Conservation (phyloP, 1,140 invertebrate genomes). For the Papilio helenus region DNA sequence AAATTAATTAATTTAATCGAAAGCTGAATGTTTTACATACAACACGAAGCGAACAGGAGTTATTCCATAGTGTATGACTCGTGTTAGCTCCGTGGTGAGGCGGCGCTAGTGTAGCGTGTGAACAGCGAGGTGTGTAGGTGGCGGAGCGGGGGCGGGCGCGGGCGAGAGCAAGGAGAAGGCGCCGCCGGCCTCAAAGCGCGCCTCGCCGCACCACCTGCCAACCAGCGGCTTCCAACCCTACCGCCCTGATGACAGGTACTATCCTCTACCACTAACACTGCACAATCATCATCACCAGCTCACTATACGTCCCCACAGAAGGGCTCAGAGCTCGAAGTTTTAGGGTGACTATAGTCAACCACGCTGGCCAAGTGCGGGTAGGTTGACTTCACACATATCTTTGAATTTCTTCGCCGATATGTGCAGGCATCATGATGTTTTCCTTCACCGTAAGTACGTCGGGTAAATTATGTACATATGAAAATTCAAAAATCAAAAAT, state of each 20-base stretch:
- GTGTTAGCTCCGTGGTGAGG: conserved; percentile 37
- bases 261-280: background rate
- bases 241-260: conserved; percentile 78
- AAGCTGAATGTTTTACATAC: conserved; percentile 20
- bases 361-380: no score
- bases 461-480: no score
- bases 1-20: no score
- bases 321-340: no score
- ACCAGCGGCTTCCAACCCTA: conserved; percentile 81
- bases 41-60: background rate
- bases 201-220: conserved; percentile 73
- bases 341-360: no score
- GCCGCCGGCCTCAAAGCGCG: conserved; percentile 65
- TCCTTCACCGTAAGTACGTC: no score
- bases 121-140: conserved; percentile 34
- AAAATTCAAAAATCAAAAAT: no score
- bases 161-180: conserved; percentile 69
- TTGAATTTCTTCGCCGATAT: no score
- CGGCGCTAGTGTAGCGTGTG: conserved; percentile 48
- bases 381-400: no score
- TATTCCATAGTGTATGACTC: background rate
- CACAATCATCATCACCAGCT: no score
- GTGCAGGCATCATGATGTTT: no score
- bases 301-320: no score
- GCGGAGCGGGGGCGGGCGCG: background rate